Percentiles rank a stretch among this genome's conserved stretches.
These are phyloP conservation scores for Drosophila neocordata DNA, from an alignment of 1,140 invertebrate species.

Conservation along the genomic window DNA sequence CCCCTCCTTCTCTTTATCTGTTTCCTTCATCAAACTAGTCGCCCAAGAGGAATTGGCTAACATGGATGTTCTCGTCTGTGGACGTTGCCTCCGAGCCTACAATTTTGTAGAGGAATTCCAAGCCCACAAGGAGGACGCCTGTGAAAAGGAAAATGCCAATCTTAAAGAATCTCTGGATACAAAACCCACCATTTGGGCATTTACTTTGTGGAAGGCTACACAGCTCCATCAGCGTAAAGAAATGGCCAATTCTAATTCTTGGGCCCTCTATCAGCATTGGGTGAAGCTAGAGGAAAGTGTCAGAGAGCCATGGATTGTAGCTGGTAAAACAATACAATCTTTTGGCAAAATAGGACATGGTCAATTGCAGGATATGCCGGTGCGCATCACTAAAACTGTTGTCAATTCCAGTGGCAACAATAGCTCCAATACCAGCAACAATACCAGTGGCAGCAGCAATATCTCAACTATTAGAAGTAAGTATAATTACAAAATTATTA, in stretches of 20 bases:
- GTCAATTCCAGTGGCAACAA: conserved; percentile 71
- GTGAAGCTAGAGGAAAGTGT: conserved; percentile 89
- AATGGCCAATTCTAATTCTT: conserved; percentile 85
- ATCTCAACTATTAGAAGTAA: conserved; percentile 62
- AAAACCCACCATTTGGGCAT: conserved; percentile 92
- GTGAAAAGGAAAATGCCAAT: conserved; percentile 84
- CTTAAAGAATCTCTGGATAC: conserved; percentile 86
- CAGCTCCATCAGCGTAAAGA: conserved; percentile 84
- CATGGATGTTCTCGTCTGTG: conserved; percentile 91
- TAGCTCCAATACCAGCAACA: conserved; percentile 53
- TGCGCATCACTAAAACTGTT: conserved; percentile 82
- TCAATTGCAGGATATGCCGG: conserved; percentile 81
- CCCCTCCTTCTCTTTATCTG: background rate
- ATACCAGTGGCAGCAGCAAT: conserved; percentile 50
- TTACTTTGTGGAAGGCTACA: conserved; percentile 90
- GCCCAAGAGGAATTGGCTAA: conserved; percentile 89
- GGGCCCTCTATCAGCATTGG: conserved; percentile 92
- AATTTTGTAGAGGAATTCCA: conserved; percentile 91
- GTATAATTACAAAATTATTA: background rate
- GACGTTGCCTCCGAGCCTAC: conserved; percentile 90
- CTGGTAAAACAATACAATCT: conserved; percentile 89
- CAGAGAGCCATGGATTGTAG: conserved; percentile 89
- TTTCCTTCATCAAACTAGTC: conserved; percentile 72
- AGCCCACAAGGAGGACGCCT: conserved; percentile 88
- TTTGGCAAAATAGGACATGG: conserved; percentile 85